Evolutionary conservation across 2,888 invertebrate species (phyloP).

Genomic region (Thelaira solivaga): DNA sequence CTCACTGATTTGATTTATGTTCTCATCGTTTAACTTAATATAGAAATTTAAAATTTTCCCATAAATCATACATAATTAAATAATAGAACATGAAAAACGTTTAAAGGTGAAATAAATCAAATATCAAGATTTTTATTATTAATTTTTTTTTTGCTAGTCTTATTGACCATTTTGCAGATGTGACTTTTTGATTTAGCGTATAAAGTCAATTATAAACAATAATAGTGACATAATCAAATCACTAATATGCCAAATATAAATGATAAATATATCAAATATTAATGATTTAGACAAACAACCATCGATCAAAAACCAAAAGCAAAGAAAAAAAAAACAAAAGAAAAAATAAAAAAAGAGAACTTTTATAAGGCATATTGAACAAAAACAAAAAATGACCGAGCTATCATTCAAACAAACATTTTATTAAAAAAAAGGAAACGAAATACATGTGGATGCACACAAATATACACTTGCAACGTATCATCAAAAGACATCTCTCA

Average conservation of each 20-base stretch:
- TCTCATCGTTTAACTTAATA: neutral
- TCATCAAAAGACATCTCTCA: conserved; percentile 49
- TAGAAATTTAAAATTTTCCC: conserved; percentile 23
- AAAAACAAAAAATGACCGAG: neutral
- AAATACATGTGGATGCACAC: neutral
- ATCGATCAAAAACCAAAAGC: conserved; percentile 40
- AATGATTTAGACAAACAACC: conserved; percentile 58
- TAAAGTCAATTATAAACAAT: conserved; percentile 50
- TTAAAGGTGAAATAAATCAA: conserved; percentile 44
- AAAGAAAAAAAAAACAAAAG: neutral
- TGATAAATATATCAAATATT: conserved; percentile 62
- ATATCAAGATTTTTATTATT: conserved; percentile 22
- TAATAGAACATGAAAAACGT: conserved; percentile 43
- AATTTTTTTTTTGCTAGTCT: neutral
- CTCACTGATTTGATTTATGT: neutral
- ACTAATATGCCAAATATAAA: conserved; percentile 60
- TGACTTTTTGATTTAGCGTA: conserved; percentile 45
- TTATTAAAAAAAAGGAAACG: neutral
- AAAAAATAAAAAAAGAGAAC: conserved; percentile 7
- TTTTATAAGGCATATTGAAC: conserved; percentile 39
- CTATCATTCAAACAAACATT: no score
- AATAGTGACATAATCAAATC: conserved; percentile 61
- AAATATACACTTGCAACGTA: conserved; percentile 22
- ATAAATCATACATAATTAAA: conserved; percentile 53
- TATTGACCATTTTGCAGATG: conserved; percentile 38